phyloP scores from a whole-genome alignment of 2,888 invertebrate species.

The Thysanoteuthis rhombus region DNA sequence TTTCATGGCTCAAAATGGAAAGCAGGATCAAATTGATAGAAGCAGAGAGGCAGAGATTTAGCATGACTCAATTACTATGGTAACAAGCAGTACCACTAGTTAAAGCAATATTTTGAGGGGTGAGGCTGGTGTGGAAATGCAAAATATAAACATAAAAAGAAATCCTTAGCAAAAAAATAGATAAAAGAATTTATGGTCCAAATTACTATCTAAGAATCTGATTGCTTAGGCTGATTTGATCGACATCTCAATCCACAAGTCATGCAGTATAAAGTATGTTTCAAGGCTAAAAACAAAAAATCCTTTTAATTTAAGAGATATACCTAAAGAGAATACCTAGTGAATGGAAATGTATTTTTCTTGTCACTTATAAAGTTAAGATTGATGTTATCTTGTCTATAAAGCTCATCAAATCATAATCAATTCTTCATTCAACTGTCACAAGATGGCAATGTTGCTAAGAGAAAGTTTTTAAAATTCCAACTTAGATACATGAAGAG shows the following conservation, averaged over 20 bases:
- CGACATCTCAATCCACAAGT: neutral
- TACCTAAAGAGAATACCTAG: no score
- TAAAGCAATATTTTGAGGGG: neutral
- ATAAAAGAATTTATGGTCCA: neutral
- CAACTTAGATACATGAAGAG: no score
- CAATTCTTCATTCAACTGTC: no score
- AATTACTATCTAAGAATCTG: neutral
- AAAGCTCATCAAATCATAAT: no score
- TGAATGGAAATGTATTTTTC: no score
- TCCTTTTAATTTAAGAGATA: no score
- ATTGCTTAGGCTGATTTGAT: neutral
- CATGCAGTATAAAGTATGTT: neutral
- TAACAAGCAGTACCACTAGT: neutral
- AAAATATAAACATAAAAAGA: neutral
- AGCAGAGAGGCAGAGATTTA: neutral
- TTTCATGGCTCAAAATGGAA: neutral
- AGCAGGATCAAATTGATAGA: neutral
- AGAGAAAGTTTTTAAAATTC: no score
- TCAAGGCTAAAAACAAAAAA: no score
- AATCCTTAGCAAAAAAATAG: neutral
- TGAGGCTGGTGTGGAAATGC: neutral
- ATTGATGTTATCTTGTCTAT: no score
- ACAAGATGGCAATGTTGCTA: no score
- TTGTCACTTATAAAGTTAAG: no score
- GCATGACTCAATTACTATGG: neutral